These are phyloP conservation scores for Entosphenus tridentatus DNA, from an alignment of 2,113 vertebrate genomes.

Conservation along the genomic window DNA sequence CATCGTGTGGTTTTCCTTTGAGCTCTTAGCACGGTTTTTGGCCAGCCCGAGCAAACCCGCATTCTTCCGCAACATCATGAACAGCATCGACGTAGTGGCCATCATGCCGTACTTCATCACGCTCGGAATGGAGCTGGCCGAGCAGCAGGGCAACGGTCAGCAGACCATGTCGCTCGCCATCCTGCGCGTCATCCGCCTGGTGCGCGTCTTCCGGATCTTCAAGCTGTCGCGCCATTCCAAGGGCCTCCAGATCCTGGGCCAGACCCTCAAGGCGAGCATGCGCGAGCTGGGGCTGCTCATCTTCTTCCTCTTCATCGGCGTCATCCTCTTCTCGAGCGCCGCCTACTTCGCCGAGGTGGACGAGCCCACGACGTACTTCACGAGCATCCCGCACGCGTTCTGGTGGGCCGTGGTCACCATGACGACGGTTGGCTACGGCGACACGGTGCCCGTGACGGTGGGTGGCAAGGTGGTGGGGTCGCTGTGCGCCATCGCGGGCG, in stretches of 20 bases:
- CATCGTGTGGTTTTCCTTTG: constrained; percentile 74
- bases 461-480: constrained; percentile 2
- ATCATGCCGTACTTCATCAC: constrained; percentile 72
- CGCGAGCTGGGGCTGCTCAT: not conserved
- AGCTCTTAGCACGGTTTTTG: constrained; percentile 40
- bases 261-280: not conserved
- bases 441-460: not conserved
- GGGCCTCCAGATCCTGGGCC: not conserved
- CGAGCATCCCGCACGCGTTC: not conserved
- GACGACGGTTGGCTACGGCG: constrained; percentile 2
- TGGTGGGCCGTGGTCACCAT: constrained; percentile 4
- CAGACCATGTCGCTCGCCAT: constrained; percentile 54
- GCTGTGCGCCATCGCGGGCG: not conserved
- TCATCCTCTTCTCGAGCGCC: constrained; percentile 2
- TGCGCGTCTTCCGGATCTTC: constrained; percentile 22
- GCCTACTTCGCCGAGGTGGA: constrained; percentile 1
- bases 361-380: not conserved
- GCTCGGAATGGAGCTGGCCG: constrained; percentile 47
- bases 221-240: not conserved
- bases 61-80: constrained; percentile 78
- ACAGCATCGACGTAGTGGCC: constrained; percentile 68
- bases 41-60: constrained; percentile 39
- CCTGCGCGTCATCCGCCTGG: constrained; percentile 52
- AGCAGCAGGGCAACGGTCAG: constrained; percentile 29
- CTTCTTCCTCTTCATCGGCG: not conserved